phyloP scores from a whole-genome alignment of 2,113 vertebrate genomes.

The Pandion haliaetus region DNA sequence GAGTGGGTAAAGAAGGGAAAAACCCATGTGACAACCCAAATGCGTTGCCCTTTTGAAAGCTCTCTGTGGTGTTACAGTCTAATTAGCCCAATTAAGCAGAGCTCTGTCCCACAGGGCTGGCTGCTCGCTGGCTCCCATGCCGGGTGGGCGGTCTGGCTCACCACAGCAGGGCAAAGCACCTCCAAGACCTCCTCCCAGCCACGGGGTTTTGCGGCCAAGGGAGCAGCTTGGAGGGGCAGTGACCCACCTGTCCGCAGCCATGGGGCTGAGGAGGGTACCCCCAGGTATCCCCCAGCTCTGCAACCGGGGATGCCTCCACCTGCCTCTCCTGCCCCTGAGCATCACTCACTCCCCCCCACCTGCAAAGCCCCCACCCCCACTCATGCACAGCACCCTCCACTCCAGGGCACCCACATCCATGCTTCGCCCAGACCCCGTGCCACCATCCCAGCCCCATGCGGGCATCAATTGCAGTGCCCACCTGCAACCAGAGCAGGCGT shows the following conservation, averaged over 20 bases:
- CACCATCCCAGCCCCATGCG: neutral
- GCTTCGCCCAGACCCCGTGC: accelerated
- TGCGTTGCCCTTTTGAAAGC: neutral
- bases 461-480: neutral
- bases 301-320: neutral
- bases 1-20: neutral
- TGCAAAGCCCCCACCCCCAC: neutral
- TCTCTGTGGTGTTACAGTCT: neutral
- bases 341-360: accelerated
- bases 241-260: accelerated
- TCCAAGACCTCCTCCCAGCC: neutral
- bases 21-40: neutral
- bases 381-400: neutral
- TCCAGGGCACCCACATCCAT: accelerated
- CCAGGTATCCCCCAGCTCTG: accelerated
- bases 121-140: neutral
- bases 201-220: neutral
- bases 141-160: neutral
- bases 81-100: neutral
- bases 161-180: neutral
- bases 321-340: neutral
- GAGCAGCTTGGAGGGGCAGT: neutral
- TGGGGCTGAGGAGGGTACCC: neutral
- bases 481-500: neutral
- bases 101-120: neutral